Evolutionary conservation across 2,888 invertebrate species (phyloP).

Genomic region (Drosophila bunnanda): DNA sequence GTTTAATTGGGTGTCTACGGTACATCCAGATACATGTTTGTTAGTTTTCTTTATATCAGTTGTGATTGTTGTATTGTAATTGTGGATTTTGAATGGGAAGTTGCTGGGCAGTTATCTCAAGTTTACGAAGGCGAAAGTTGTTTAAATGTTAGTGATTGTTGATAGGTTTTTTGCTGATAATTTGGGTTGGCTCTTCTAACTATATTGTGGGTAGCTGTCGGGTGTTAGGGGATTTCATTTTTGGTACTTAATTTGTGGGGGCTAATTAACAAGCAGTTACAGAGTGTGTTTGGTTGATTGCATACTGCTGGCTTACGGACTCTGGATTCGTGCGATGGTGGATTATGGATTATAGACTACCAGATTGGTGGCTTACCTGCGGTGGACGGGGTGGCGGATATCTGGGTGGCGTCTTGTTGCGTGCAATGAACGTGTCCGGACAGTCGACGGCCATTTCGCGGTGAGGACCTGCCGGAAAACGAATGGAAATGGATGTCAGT

Average conservation of each 20-base stretch:
- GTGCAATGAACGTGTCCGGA: constrained; percentile 96
- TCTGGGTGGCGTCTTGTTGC: constrained; percentile 95
- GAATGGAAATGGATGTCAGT: background rate
- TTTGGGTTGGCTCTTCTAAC: background rate
- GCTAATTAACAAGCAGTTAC: background rate
- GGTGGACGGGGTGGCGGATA: constrained; percentile 93
- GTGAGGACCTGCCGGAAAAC: constrained; percentile 89
- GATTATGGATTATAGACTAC: background rate
- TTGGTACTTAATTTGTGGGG: too few species aligned
- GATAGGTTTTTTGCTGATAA: background rate
- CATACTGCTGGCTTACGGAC: constrained; percentile 4
- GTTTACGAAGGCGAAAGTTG: background rate
- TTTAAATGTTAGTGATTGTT: constrained; percentile 8
- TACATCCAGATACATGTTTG: background rate
- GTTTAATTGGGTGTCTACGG: background rate
- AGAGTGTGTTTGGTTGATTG: constrained; percentile 12
- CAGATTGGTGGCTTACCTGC: constrained; percentile 85
- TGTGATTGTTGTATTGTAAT: background rate
- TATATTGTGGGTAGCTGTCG: too few species aligned
- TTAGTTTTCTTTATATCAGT: background rate
- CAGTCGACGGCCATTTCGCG: constrained; percentile 99
- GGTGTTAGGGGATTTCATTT: background rate
- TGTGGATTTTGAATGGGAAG: background rate
- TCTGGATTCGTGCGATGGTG: background rate
- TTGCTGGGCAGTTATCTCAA: background rate